phyloP scores from a whole-genome alignment of 2,888 invertebrate species.

The Pyralis farinalis region DNA sequence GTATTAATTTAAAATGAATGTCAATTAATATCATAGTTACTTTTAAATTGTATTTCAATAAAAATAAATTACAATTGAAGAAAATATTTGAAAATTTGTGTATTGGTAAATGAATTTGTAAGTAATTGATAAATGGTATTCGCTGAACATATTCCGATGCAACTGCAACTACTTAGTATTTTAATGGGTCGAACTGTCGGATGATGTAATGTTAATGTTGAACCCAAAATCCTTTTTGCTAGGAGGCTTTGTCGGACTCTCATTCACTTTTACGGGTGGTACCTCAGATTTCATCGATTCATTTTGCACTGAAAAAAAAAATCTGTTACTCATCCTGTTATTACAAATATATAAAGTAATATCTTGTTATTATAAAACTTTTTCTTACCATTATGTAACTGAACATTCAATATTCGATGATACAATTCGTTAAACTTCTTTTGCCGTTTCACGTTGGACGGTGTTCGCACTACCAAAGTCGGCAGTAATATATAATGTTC shows the following conservation, averaged over 20 bases:
- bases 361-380: constrained; percentile 9
- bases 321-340: background rate
- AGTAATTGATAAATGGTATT: no score
- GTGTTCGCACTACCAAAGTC: constrained; percentile 64
- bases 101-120: no score
- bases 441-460: constrained; percentile 66
- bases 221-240: constrained; percentile 54
- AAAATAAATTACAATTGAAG: no score
- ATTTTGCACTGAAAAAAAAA: constrained; percentile 35
- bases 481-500: constrained; percentile 67
- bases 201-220: constrained; percentile 54
- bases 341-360: no score
- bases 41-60: no score
- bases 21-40: no score
- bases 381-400: constrained; percentile 44
- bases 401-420: constrained; percentile 60
- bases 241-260: constrained; percentile 5
- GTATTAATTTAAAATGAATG: no score
- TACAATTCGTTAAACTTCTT: constrained; percentile 71
- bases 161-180: constrained; percentile 2
- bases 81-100: no score
- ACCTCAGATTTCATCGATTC: constrained; percentile 14
- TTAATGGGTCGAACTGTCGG: constrained; percentile 29
- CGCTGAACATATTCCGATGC: no score
- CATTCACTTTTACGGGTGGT: constrained; percentile 6